phyloP scores from a whole-genome alignment of 2,797 vertebrate genomes.

The Melanotaenia pygmaea region DNA sequence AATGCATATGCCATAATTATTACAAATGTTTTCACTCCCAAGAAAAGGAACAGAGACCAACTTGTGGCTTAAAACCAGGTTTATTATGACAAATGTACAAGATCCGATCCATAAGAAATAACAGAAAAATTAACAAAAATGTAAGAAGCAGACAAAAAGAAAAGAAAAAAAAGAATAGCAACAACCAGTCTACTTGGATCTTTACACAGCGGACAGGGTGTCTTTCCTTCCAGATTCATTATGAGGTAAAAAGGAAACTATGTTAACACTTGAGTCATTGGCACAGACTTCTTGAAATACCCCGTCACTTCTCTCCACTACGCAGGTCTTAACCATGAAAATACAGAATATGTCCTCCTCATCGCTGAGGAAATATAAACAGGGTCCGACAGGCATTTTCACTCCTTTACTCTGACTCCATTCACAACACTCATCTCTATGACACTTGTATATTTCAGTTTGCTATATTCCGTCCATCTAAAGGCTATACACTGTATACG shows the following conservation, averaged over 20 bases:
- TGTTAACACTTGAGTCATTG: constrained; percentile 88
- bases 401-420: constrained; percentile 28
- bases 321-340: constrained; percentile 42
- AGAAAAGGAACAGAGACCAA: neutral
- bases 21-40: too few relatives aligned
- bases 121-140: constrained; percentile 90
- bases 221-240: constrained; percentile 68
- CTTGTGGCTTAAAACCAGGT: constrained; percentile 77
- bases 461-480: constrained; percentile 53
- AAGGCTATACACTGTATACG: constrained; percentile 44
- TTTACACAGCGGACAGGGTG: constrained; percentile 85
- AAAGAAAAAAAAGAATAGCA: constrained; percentile 75
- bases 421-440: constrained; percentile 35
- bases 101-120: constrained; percentile 92
- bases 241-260: constrained; percentile 84
- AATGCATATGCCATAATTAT: too few relatives aligned
- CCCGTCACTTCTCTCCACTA: constrained; percentile 10
- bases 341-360: constrained; percentile 44
- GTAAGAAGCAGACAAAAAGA: constrained; percentile 84
- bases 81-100: constrained; percentile 99
- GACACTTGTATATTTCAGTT: constrained; percentile 38
- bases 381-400: constrained; percentile 33
- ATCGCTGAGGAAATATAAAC: constrained; percentile 41
- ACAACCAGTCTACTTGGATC: constrained; percentile 84
- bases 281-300: constrained; percentile 77